These are phyloP conservation scores for Etheostoma perlongum DNA, from an alignment of 2,797 vertebrate genomes.

Conservation along the genomic window DNA sequence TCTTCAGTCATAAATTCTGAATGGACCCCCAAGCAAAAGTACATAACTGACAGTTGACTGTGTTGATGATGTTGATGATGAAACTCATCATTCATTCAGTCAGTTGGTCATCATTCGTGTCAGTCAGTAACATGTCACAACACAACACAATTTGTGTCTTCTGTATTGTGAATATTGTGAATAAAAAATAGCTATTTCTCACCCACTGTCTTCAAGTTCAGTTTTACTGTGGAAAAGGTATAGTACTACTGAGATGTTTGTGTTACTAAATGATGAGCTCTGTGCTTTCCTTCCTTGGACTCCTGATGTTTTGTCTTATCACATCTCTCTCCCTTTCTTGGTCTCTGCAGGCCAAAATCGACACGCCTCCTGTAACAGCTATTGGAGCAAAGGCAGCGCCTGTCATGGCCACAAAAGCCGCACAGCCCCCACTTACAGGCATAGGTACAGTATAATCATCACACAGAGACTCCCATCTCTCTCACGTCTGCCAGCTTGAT, in stretches of 20 bases:
- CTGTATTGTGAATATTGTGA: constrained; percentile 1
- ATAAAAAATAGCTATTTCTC: too few relatives aligned
- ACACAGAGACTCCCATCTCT: constrained; percentile 16
- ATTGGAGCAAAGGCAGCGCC: constrained; percentile 86
- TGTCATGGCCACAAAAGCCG: constrained; percentile 84
- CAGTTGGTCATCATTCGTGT: constrained; percentile 14
- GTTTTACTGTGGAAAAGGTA: constrained; percentile 4
- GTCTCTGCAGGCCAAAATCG: constrained; percentile 86
- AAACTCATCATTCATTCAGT: constrained; percentile 23
- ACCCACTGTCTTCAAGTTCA: neutral
- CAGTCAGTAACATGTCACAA: constrained; percentile 50
- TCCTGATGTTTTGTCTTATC: constrained; percentile 10
- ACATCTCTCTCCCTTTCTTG: constrained; percentile 13
- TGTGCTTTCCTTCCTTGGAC: neutral
- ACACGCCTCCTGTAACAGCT: constrained; percentile 83
- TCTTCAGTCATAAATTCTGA: neutral
- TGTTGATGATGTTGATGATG: neutral
- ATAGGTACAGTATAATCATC: constrained; percentile 83
- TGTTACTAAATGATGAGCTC: constrained; percentile 13
- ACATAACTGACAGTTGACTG: constrained; percentile 19
- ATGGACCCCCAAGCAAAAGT: neutral
- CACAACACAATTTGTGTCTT: constrained; percentile 8
- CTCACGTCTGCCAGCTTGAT: constrained; percentile 14
- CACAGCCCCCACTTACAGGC: constrained; percentile 87
- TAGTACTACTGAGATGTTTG: constrained; percentile 11